phyloP scores from a whole-genome alignment of 2,797 vertebrate genomes.

The Premnoplex brunnescens region DNA sequence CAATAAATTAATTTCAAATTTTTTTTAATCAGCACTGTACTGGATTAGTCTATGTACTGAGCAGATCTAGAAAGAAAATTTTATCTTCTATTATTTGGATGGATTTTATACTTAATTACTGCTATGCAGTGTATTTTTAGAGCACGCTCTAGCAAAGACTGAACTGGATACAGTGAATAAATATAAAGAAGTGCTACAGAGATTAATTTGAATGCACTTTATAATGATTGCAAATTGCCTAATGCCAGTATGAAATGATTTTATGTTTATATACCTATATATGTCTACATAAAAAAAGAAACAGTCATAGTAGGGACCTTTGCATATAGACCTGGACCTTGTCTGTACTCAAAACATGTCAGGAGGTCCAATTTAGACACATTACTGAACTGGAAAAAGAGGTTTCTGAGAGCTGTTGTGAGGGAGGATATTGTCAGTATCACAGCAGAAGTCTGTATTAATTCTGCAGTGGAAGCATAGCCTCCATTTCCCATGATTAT shows the following conservation, averaged over 20 bases:
- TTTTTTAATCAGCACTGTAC: not conserved
- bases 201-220: not conserved
- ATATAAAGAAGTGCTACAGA: not conserved
- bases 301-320: not conserved
- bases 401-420: not conserved
- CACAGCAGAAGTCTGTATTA: not conserved
- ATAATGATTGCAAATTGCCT: not conserved
- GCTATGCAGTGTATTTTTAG: not conserved
- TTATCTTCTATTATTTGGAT: not conserved
- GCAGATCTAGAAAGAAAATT: not conserved
- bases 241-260: not conserved
- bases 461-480: not conserved
- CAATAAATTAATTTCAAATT: not conserved
- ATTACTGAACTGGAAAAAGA: not conserved
- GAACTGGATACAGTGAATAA: not conserved
- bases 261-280: not conserved
- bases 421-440: not conserved
- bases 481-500: not conserved
- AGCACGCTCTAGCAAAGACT: not conserved
- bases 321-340: not conserved
- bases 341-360: not conserved
- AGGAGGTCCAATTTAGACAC: not conserved
- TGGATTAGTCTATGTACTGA: not conserved
- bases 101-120: not conserved
- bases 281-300: not conserved